Conservation (phyloP, 2,888 invertebrate species). For the Erebia aethiops region DNA sequence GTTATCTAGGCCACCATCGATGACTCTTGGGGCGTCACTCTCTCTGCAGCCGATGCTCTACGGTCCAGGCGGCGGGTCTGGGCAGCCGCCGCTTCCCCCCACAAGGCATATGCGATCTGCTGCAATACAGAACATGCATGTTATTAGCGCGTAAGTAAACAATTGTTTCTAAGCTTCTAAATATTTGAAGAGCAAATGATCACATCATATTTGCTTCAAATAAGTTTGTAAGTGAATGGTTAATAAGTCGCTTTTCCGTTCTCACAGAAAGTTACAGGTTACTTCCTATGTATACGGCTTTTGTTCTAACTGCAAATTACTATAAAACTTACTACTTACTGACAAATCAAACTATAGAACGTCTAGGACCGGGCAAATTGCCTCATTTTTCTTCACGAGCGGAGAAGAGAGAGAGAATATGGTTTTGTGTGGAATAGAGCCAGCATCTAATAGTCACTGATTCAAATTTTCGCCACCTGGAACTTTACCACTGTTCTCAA, state of each 20-base stretch:
- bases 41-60: slow-evolving; percentile 82
- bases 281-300: too few relatives aligned
- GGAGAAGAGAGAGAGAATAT: too few relatives aligned
- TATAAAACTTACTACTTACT: too few relatives aligned
- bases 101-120: slow-evolving; percentile 79
- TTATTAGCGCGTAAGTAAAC: slow-evolving; percentile 87
- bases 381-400: too few relatives aligned
- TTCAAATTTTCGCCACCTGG: not conserved
- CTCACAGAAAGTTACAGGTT: too few relatives aligned
- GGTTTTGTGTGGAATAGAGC: not conserved
- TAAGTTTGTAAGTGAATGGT: too few relatives aligned
- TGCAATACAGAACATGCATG: slow-evolving; percentile 84
- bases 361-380: too few relatives aligned
- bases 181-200: too few relatives aligned
- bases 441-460: not conserved
- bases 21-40: slow-evolving; percentile 76
- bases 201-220: too few relatives aligned
- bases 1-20: slow-evolving; percentile 77
- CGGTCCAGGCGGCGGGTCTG: slow-evolving; percentile 57
- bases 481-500: not conserved
- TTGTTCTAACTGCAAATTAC: too few relatives aligned
- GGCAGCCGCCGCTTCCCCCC: slow-evolving; percentile 81
- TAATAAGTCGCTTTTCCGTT: too few relatives aligned
- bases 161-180: not conserved
- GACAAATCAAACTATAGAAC: too few relatives aligned